phyloP scores from a whole-genome alignment of 2,113 vertebrate species.

The Enhydra lutris region DNA sequence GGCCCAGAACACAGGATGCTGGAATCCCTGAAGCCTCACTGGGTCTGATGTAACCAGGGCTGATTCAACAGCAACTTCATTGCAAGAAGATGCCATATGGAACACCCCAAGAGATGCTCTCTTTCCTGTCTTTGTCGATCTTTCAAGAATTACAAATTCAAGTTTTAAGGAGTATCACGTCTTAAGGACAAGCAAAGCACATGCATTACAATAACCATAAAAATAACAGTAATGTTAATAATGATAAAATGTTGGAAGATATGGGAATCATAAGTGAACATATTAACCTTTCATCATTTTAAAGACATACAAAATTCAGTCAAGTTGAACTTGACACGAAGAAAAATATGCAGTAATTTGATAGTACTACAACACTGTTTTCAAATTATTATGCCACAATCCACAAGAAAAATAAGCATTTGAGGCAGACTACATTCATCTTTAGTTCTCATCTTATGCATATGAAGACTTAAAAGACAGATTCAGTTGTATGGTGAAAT shows the following conservation, averaged over 20 bases:
- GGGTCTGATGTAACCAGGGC: conserved; percentile 10
- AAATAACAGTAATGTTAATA: neutral
- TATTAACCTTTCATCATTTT: neutral
- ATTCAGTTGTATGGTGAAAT: neutral
- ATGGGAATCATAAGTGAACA: neutral
- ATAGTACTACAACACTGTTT: conserved; percentile 10
- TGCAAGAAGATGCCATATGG: conserved; percentile 20
- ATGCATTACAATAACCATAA: neutral
- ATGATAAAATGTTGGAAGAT: neutral
- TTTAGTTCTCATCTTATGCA: conserved; percentile 54
- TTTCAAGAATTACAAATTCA: neutral
- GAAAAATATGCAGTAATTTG: conserved; percentile 32
- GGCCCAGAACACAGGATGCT: neutral
- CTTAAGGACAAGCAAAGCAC: neutral
- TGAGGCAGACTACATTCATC: neutral
- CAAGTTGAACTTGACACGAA: conserved; percentile 18
- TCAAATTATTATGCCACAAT: conserved; percentile 36
- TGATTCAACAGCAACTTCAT: conserved; percentile 46
- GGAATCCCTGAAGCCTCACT: conserved; percentile 24
- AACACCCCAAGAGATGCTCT: neutral
- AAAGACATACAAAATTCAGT: conserved; percentile 15
- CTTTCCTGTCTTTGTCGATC: neutral
- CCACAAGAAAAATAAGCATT: neutral
- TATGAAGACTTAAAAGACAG: neutral
- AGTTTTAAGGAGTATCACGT: neutral